Conservation (phyloP, 2,113 vertebrate genomes). For the Strix aluco region DNA sequence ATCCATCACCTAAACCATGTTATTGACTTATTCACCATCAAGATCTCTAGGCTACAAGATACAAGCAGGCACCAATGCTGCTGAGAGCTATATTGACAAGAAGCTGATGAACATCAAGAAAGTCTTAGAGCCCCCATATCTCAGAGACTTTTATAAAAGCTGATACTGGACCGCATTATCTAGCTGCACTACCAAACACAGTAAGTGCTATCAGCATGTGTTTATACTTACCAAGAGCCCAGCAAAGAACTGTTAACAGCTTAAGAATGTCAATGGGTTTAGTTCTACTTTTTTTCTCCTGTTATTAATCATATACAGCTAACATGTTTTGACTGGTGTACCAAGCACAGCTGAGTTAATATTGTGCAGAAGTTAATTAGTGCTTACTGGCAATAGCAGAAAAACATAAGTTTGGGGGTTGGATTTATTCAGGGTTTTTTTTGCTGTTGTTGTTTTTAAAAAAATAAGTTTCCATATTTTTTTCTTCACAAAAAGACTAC, state of each 20-base stretch:
- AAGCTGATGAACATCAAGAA: not conserved
- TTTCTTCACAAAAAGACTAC: not conserved
- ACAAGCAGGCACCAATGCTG: not conserved
- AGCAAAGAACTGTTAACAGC: not conserved
- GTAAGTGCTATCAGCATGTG: not conserved
- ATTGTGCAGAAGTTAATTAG: not conserved
- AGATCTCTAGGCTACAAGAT: not conserved
- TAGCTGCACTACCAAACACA: not conserved
- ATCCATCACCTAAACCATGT: rapidly evolving
- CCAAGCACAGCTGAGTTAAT: not conserved
- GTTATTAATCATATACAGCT: not conserved
- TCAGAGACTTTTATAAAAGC: not conserved
- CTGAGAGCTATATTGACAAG: rapidly evolving
- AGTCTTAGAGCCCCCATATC: rapidly evolving
- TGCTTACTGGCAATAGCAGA: not conserved
- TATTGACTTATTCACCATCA: not conserved
- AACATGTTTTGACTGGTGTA: not conserved
- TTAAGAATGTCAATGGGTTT: not conserved
- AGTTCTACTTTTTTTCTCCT: not conserved
- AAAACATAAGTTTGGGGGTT: not conserved
- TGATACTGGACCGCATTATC: not conserved
- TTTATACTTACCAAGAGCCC: not conserved
- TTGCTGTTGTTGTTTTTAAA: not conserved
- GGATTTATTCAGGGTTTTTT: not conserved
- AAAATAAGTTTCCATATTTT: not conserved